Base-by-base conservation (phyloP, 2,113 vertebrate species). In the Alces alces region DNA sequence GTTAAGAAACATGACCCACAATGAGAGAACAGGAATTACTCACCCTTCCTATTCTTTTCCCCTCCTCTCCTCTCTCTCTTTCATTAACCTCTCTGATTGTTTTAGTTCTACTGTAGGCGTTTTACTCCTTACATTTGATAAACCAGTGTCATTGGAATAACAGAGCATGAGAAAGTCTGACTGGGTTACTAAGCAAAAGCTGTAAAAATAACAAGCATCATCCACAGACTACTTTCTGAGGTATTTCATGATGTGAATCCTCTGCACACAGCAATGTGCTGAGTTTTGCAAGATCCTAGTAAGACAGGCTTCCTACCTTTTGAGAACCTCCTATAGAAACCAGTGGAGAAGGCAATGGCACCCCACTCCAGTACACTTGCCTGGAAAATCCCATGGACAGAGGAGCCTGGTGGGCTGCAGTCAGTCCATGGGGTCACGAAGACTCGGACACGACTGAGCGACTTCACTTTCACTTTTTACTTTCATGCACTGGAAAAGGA, bases 1-100 rank as follows among this genome's bases (percentile, higher is more conserved):
- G 82, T 95, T 93, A 95, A 96, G 73, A 95, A 73, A 95, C 87
- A 54, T 61, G 80, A 64, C 89, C 96, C n/a, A 39, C 80, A 45
- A 30, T 21, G 54, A 92, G 11, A 58, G 87, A 92, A 79, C 2
- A 36, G 36, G 76, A 96, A 91, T 96, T 60, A 45, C 58, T 91
- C n/a, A 30, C n/a, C 50, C 6, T 23, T 73, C 50, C 21, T 82
- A 89, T 58, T 12, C 2, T n/a, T 60, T 27, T 2, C 45, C 36
- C 3, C 19, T 52, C 23, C 21, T 27, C 33, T 88, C 61, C 43
- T 82, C 10, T 58, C 21, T 43, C 23, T 15, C 4, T 25, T 33
- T 13, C 16, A 57, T 92, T 87, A 92, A 21, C 25, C 52, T 16
- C 64, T 92, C 55, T 57, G 84, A 96, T 66, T 39, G 79, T 86